Conservation (phyloP, 2,113 vertebrate genomes). For the Meleagris gallopavo region DNA sequence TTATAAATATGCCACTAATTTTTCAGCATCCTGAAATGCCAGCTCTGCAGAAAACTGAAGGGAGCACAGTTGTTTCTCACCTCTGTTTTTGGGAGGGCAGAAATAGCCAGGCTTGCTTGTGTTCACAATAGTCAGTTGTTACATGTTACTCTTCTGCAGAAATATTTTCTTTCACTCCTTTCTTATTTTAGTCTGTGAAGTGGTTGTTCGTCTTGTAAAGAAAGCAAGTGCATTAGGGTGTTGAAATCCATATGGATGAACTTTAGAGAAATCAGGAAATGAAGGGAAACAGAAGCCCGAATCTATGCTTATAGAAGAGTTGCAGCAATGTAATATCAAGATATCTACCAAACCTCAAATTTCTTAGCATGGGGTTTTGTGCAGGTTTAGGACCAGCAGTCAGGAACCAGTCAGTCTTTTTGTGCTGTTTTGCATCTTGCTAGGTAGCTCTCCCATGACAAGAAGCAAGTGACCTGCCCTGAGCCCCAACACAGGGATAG, state of each 20-base stretch:
- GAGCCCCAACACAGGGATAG: not conserved
- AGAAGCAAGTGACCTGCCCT: not conserved
- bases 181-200: not conserved
- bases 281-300: not conserved
- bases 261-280: not conserved
- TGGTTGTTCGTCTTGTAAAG: not conserved
- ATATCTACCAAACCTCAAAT: not conserved
- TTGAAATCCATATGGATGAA: not conserved
- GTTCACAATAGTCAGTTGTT: not conserved
- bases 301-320: not conserved
- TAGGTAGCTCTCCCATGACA: not conserved
- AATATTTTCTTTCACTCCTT: not conserved
- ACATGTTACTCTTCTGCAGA: not conserved
- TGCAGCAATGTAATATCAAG: not conserved
- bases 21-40: not conserved
- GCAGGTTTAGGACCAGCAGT: not conserved
- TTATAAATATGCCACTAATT: slow-evolving; percentile 33
- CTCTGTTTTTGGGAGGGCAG: accelerated
- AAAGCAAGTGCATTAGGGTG: not conserved
- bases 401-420: not conserved
- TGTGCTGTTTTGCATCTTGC: not conserved
- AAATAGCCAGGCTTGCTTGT: not conserved
- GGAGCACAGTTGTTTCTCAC: not conserved
- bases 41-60: slow-evolving; percentile 15
- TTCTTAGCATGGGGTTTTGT: not conserved